Percentiles rank a stretch among this genome's conserved stretches.
Conservation (phyloP, 2,113 vertebrate genomes). For the Salvelinus sp. region DNA sequence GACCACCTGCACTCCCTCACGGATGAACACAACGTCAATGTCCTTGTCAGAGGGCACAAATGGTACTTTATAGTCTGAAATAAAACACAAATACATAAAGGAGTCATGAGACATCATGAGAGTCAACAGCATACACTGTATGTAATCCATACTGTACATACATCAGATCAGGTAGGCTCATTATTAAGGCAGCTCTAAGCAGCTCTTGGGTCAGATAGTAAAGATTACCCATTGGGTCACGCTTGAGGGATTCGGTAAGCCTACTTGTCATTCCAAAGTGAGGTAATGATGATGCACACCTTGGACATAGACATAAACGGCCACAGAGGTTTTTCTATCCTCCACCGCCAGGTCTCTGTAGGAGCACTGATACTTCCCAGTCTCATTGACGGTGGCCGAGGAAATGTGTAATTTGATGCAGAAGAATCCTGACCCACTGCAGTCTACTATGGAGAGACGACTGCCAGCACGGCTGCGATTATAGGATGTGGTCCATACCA, state of each 20-base stretch:
- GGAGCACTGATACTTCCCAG: conserved; percentile 87
- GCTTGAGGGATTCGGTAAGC: background rate
- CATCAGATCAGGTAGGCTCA: background rate
- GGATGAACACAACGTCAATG: conserved; percentile 85
- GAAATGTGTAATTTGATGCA: conserved; percentile 82
- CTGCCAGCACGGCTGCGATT: conserved; percentile 73
- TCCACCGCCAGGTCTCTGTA: conserved; percentile 75
- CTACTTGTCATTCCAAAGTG: background rate
- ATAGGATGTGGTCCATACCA: conserved; percentile 85
- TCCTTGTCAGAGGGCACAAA: conserved; percentile 86
- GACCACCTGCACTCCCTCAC: conserved; percentile 85
- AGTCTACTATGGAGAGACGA: conserved; percentile 77
- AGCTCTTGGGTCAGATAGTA: background rate
- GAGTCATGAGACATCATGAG: no score
- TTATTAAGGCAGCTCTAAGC: background rate
- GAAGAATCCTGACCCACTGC: conserved; percentile 79
- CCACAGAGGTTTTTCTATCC: conserved; percentile 68
- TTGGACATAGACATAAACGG: conserved; percentile 85
- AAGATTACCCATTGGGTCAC: background rate
- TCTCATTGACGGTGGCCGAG: conserved; percentile 87
- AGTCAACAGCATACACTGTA: no score
- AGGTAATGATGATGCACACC: conserved; percentile 69
- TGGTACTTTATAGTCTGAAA: conserved; percentile 86
- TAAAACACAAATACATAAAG: background rate
- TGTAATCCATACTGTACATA: background rate